Percentiles rank a stretch among this genome's conserved stretches.
Conservation (phyloP, 2,797 vertebrate species). For the Helicolenus hilgendorfi region DNA sequence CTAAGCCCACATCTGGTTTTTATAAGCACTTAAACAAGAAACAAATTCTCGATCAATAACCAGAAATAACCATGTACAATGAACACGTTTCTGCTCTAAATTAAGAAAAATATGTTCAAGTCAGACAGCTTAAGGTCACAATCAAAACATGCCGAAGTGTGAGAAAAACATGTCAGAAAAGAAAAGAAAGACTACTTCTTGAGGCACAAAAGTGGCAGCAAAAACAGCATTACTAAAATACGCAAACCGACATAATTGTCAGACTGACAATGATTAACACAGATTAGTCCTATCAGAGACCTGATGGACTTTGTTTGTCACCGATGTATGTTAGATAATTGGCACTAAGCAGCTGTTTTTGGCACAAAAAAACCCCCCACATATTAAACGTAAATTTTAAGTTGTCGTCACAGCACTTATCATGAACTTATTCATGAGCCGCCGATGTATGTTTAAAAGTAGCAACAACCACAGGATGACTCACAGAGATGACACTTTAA, state of each 20-base stretch:
- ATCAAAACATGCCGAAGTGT: not conserved
- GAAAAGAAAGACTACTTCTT: not conserved
- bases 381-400: not conserved
- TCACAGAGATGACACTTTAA: not conserved
- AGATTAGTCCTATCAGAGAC: not conserved
- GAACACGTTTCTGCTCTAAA: not conserved
- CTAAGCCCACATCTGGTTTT: not conserved
- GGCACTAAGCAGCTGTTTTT: not conserved
- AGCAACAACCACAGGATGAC: not conserved
- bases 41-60: not conserved
- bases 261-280: not conserved
- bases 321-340: not conserved
- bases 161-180: not conserved
- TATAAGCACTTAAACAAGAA: not conserved
- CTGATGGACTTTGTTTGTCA: slow-evolving; percentile 5
- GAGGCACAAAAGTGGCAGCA: slow-evolving; percentile 20
- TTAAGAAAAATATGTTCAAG: not conserved
- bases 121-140: not conserved
- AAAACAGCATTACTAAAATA: not conserved
- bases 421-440: not conserved
- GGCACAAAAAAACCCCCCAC: too few species aligned
- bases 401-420: not conserved
- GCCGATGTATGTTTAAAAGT: not conserved
- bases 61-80: not conserved
- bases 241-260: not conserved